Base-by-base conservation (phyloP, 1,140 invertebrate species). In the Drosophila neocordata region DNA sequence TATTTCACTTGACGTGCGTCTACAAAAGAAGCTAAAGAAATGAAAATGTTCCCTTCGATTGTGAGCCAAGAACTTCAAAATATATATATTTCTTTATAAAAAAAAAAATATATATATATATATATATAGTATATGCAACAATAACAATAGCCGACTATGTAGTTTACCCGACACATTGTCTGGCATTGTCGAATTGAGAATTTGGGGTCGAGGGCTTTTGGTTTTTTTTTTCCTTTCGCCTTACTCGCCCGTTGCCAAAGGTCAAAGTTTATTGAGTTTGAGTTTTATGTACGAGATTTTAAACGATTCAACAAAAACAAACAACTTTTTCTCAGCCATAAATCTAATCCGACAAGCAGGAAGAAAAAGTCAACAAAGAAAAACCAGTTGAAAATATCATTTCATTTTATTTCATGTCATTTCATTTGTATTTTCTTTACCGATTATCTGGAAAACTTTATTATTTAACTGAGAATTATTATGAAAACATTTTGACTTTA, bases 111-210 rank as follows among this genome's bases (percentile, higher is more conserved):
- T 48, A 13, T 48, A 20, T 20, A 48, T 20, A 48, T 48, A 11
- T 9, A 20, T 48, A 20, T 48, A 48, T 22, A 37, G 27, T 69
- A 37, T 52, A 37, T 38, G 52, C 9, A 51, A 52, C 55, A 65
- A 72, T 44, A 70, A 75, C 68, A 65, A 41, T 27, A 1, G 18
- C 20, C 20, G 60, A 37, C 59, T 18, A 44, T 34, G 18, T 13
- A 38, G 44, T 63, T 31, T 59, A 41, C 27, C 15, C 79, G 75
- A 79, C 75, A 76, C 73, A 79, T 84, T 69, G 79, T 83, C 79
- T 83, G 79, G 71, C 79, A 71, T 65, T 48, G 41, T 82, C 75
- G 77, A 79, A 72, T 38, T 53, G 52, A 52, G 60, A 13, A 60
- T 44, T 60, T 56, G 48, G 27, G 51, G 65, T 63, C 15, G 59